These are phyloP conservation scores for Deroptyus accipitrinus DNA, from an alignment of 2,113 vertebrate genomes.

Conservation along the genomic window DNA sequence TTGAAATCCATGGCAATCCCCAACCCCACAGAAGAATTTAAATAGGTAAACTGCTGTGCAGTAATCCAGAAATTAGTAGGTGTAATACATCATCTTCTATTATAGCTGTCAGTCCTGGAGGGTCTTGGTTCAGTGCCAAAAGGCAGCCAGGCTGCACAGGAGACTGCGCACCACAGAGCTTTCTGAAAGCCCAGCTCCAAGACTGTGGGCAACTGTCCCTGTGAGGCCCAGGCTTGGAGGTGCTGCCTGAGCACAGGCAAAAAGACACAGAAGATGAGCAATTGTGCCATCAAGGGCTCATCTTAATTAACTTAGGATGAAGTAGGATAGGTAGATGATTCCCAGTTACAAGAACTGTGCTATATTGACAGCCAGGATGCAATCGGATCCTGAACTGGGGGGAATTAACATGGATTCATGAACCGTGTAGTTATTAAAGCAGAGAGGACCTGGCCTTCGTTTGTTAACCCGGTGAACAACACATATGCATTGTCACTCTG, in stretches of 20 bases:
- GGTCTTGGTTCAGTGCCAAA: background rate
- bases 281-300: background rate
- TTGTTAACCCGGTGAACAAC: background rate
- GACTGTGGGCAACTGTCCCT: background rate
- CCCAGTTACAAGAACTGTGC: background rate
- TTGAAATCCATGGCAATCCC: background rate
- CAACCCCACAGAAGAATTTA: background rate
- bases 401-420: background rate
- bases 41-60: slow-evolving; percentile 19
- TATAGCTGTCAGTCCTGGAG: background rate
- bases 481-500: background rate
- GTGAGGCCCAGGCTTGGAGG: background rate
- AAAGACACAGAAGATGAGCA: background rate
- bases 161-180: background rate
- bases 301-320: background rate
- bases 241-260: background rate
- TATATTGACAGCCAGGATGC: background rate
- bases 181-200: background rate
- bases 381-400: background rate
- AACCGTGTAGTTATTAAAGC: background rate
- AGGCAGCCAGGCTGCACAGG: background rate
- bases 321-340: background rate
- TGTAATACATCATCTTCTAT: background rate
- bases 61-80: slow-evolving; percentile 17
- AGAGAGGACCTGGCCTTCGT: background rate